Evolutionary conservation across 2,113 vertebrate genomes (phyloP), one percentile per base, ranked within the genome.

Genomic region (Loxodonta africana): DNA sequence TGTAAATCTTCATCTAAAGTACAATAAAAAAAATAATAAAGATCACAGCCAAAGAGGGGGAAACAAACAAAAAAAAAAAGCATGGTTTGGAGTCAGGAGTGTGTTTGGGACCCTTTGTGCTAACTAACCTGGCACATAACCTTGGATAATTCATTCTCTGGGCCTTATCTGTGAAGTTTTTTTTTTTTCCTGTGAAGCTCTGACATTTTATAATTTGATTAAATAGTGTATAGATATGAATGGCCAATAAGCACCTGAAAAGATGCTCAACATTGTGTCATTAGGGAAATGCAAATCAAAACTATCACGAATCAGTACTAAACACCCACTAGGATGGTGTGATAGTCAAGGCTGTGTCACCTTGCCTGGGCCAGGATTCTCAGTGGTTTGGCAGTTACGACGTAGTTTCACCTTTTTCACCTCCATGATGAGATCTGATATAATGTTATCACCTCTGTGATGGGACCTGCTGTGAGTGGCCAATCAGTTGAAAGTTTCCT

Each of bases 251-350:
- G 15, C 48, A 44, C 44, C 30, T 5, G 21, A 77, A 44, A 85
- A 71, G 88, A 44, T 65, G 44, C 67, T 73, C 17, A 11, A 1
- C 92, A 60, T 48, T 48, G 8, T 76, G 73, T 76, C 57, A 51
- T 9, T 60, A 28, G 20, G 18, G 26, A 91, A 83, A 78, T 51
- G 82, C 87, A 92, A 85, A 89, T 89, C 9, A 85, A 88, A 95
- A 48, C 28, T 6, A 46, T 23, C 37, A 0, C 28, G 81, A 90
- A 23, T 12, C 30, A 21, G 30, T 26, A 85, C 5, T 63, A 37
- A 8, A 83, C 18, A 30, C 21, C 20, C 23, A 17, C 28, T 57
- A 21, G 53, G 53, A 48, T 48, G 48, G 48, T 48, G 48, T 48
- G 4, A 48, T 48, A 48, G 48, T 48, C 10, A 57, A 57, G 53